These are phyloP conservation scores for Nysson spinosus DNA, from an alignment of 2,888 invertebrate genomes.

Conservation along the genomic window DNA sequence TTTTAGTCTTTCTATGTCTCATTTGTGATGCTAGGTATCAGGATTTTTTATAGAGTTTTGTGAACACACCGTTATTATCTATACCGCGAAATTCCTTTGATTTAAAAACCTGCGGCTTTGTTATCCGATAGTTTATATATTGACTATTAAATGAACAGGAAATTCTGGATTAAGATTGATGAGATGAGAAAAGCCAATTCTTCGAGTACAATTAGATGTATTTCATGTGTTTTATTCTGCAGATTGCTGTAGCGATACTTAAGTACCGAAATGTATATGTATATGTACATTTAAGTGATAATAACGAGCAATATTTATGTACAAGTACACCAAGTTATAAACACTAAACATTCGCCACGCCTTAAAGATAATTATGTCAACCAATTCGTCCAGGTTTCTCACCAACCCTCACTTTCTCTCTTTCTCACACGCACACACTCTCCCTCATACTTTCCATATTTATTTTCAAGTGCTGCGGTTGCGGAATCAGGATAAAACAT, in stretches of 20 bases:
- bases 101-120: too few species aligned
- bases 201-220: constrained; percentile 25
- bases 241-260: constrained; percentile 71
- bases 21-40: too few species aligned
- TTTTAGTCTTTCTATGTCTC: too few species aligned
- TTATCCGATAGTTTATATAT: too few species aligned
- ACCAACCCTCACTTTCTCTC: too few species aligned
- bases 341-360: constrained; percentile 67
- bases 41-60: too few species aligned
- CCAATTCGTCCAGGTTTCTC: constrained; percentile 58
- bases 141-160: background rate
- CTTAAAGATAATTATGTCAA: constrained; percentile 63
- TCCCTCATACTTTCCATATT: background rate
- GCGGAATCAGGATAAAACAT: constrained; percentile 1
- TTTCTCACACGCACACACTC: too few species aligned
- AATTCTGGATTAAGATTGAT: background rate
- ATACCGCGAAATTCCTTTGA: too few species aligned
- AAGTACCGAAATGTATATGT: constrained; percentile 74
- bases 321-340: constrained; percentile 75
- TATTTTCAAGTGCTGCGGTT: background rate
- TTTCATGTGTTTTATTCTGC: constrained; percentile 69
- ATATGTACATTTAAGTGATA: constrained; percentile 73
- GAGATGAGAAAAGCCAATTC: background rate
- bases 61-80: too few species aligned
- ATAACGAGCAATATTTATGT: constrained; percentile 73